A percentile compares a stretch with the other conserved stretches of the same genome.
Conservation (phyloP, 2,113 vertebrate species). For the Siniperca knerii region DNA sequence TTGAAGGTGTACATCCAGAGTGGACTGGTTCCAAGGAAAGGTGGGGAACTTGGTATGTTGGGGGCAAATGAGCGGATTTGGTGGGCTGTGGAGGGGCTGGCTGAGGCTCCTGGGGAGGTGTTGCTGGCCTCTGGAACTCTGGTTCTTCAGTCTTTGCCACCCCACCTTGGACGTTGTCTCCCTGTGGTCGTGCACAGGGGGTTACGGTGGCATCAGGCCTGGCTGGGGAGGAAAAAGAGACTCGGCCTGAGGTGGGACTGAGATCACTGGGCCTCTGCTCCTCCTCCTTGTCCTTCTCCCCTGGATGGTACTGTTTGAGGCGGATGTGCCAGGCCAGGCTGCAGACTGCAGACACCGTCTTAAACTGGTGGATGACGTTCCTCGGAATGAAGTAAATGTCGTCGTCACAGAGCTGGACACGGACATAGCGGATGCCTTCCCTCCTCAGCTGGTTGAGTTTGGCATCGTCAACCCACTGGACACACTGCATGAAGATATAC, state of each 20-base stretch:
- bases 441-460: slow-evolving; percentile 98
- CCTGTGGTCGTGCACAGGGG: slow-evolving; percentile 81
- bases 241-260: slow-evolving; percentile 66
- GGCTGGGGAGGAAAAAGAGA: slow-evolving; percentile 66
- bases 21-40: slow-evolving; percentile 31
- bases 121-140: slow-evolving; percentile 83
- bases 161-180: slow-evolving; percentile 78
- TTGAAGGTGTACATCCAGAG: slow-evolving; percentile 47
- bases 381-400: slow-evolving; percentile 99
- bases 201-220: slow-evolving; percentile 82
- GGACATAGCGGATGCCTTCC: slow-evolving; percentile 95
- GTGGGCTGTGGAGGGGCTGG: slow-evolving; percentile 66
- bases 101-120: slow-evolving; percentile 73
- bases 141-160: slow-evolving; percentile 70
- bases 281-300: slow-evolving; percentile 73
- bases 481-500: slow-evolving; percentile 86
- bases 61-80: slow-evolving; percentile 61
- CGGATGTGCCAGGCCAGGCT: slow-evolving; percentile 99
- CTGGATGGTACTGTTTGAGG: slow-evolving; percentile 91
- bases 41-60: slow-evolving; percentile 26
- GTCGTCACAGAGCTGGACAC: slow-evolving; percentile 94
- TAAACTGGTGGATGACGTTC: slow-evolving; percentile 99
- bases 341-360: slow-evolving; percentile 98
- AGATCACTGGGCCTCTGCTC: slow-evolving; percentile 73
- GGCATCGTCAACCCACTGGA: slow-evolving; percentile 98